Evolutionary conservation across 2,888 invertebrate species (phyloP), one percentile per base, ranked within the genome.

Genomic region (Tiphia femorata): DNA sequence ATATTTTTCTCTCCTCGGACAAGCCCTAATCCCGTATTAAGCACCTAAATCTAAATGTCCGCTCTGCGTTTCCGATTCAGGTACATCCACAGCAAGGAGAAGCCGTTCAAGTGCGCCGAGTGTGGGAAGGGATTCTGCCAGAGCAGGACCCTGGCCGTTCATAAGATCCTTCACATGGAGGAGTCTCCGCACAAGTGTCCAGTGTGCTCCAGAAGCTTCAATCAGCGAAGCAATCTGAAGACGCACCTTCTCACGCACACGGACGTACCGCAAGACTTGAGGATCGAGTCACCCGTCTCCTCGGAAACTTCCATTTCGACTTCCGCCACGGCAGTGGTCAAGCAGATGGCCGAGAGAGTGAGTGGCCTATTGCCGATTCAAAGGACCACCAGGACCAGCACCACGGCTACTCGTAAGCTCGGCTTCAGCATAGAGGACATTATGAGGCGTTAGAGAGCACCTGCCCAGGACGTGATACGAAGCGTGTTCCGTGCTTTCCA

Each of bases 61-160:
- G n/a, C n/a, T n/a, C n/a, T n/a, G n/a, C n/a, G 19, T 51, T 46
- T n/a, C 20, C 17, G 33, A 62, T 67, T 0, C 87, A 96, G 96
- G 82, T 98, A 97, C 86, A 98, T 98, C 67, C 98, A 98, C 86
- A 96, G 96, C 67, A 98, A 98, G 82, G 97, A 98, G 85, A 98
- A 98, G 84, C 98, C 98, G 0, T 98, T 98, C 86, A 98, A 97
- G 81, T 99, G 98, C 84, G 90, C 89, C 2, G 94, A 97, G 75
- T 98, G 98, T 84, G 97, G 97, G 38, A 98, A 98, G 85, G 98
- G 98, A 3, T 98, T 99, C 85, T 99, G 98, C 83, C 98, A 98
- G 82, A 95, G 96, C 17, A 88, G 98, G 46, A 98, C 98, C 0
- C 86, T 98, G 68, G 96, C 97, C 1, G 97, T 97, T 1, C 98